Percentiles rank a stretch among this genome's conserved stretches.
These are phyloP conservation scores for Neelides sp. DNA, from an alignment of 1,140 invertebrate genomes.

Conservation along the genomic window DNA sequence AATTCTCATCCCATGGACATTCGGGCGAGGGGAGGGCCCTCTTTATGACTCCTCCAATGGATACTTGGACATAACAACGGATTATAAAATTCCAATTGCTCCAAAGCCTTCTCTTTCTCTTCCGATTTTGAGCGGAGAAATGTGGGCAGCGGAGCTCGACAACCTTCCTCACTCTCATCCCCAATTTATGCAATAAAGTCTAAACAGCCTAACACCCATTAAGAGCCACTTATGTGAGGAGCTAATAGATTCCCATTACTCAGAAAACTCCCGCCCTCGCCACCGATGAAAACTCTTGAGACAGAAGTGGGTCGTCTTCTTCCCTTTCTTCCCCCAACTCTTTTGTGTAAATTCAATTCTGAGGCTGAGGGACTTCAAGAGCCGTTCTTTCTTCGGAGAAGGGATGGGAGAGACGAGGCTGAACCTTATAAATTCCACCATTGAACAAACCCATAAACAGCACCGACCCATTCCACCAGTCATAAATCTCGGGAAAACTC, in stretches of 20 bases:
- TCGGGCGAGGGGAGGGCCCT: slow-evolving; percentile 6
- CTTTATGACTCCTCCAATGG: slow-evolving; percentile 15
- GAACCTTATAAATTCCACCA: slow-evolving; percentile 18
- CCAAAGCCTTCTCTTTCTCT: too few species aligned
- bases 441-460: slow-evolving; percentile 22
- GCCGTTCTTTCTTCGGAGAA: too few species aligned
- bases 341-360: too few species aligned
- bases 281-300: slow-evolving; percentile 11
- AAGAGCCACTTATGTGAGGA: slow-evolving; percentile 10
- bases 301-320: slow-evolving; percentile 14
- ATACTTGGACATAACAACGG: slow-evolving; percentile 18
- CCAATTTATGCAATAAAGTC: slow-evolving; percentile 11
- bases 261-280: slow-evolving; percentile 4
- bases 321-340: too few species aligned
- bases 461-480: slow-evolving; percentile 12
- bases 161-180: too few species aligned
- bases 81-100: slow-evolving; percentile 17
- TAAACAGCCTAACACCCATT: slow-evolving; percentile 13
- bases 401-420: too few species aligned
- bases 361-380: too few species aligned
- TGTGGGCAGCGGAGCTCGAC: too few species aligned
- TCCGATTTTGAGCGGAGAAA: too few species aligned
- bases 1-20: slow-evolving; percentile 11
- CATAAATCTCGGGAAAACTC: slow-evolving; percentile 21
- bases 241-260: slow-evolving; percentile 17